Conservation (phyloP, 1,140 invertebrate species). For the Pemphigus obesinymphae region DNA sequence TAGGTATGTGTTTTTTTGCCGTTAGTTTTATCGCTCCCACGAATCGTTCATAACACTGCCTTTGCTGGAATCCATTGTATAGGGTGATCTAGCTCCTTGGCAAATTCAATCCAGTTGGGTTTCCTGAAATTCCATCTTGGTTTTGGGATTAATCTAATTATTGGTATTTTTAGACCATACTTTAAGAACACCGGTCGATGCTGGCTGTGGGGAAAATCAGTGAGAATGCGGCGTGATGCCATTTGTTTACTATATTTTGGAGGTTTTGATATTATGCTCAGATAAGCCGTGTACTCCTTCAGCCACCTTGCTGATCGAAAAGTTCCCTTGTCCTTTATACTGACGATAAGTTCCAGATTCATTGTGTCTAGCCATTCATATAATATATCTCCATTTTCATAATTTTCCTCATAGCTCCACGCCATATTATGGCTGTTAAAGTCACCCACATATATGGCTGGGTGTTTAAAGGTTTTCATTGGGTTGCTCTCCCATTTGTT, state of each 20-base stretch:
- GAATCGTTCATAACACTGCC: too few species aligned
- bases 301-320: background rate
- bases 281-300: background rate
- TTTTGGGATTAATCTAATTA: background rate
- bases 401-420: conserved; percentile 33
- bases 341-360: background rate
- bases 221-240: background rate
- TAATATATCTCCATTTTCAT: conserved; percentile 7
- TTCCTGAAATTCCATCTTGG: conserved; percentile 30
- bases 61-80: conserved; percentile 24
- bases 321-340: background rate
- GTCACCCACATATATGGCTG: too few species aligned
- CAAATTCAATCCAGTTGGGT: background rate
- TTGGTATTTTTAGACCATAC: background rate
- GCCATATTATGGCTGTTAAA: background rate
- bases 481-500: too few species aligned
- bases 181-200: conserved; percentile 18
- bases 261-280: background rate
- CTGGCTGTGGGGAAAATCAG: conserved; percentile 18
- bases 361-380: background rate
- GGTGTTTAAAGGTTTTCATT: conserved; percentile 23
- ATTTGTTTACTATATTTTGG: background rate
- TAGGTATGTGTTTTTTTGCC: too few species aligned
- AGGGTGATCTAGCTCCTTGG: background rate
- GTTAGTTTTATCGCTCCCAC: too few species aligned